These are phyloP conservation scores for Motacilla tschutschensis DNA, from an alignment of 2,113 vertebrate genomes.

Conservation along the genomic window DNA sequence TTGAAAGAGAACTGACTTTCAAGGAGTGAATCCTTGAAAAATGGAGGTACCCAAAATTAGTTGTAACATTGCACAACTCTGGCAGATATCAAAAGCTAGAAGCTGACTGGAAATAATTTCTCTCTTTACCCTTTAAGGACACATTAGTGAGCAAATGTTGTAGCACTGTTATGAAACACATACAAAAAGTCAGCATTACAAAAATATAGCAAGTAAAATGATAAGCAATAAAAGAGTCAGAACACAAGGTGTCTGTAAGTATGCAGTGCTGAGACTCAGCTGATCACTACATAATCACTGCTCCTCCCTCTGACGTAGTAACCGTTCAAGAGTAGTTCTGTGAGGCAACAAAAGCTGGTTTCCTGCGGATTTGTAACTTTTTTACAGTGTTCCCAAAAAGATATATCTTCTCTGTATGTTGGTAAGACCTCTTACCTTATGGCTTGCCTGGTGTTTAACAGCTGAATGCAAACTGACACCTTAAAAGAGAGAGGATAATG, in stretches of 20 bases:
- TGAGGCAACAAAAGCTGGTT: not conserved
- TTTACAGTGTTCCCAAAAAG: not conserved
- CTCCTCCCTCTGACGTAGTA: not conserved
- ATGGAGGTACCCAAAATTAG: not conserved
- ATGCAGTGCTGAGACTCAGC: not conserved
- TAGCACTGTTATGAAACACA: not conserved
- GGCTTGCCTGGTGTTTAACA: not conserved
- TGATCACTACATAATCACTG: not conserved
- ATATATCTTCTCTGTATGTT: not conserved
- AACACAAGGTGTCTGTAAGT: not conserved
- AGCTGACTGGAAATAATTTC: not conserved
- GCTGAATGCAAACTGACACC: not conserved
- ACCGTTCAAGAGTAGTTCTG: not conserved
- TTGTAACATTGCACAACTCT: not conserved
- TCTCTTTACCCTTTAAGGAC: not conserved
- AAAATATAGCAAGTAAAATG: not conserved
- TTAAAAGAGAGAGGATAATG: not conserved
- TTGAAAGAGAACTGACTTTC: not conserved
- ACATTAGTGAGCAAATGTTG: not conserved
- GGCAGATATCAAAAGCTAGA: not conserved
- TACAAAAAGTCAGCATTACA: not conserved
- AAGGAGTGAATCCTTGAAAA: not conserved
- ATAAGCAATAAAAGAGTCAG: not conserved
- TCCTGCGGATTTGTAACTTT: not conserved
- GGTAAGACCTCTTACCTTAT: not conserved